Base-by-base conservation (phyloP, 2,113 vertebrate genomes). In the Pteropus alecto region DNA sequence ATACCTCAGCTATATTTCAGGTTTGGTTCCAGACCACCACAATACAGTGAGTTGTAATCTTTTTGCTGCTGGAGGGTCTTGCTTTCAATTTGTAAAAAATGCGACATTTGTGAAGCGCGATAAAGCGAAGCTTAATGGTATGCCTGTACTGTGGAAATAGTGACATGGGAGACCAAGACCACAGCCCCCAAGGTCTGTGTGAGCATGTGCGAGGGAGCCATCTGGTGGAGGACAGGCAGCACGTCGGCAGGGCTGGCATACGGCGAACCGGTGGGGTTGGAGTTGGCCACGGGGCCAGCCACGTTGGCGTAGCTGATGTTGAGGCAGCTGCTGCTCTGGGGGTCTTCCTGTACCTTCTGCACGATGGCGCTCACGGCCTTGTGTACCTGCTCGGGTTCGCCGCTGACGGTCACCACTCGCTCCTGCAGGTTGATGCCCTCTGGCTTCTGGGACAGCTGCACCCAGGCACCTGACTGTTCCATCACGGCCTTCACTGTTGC, bases 291-390 rank as follows among this genome's bases (percentile, higher is more conserved):
- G 0, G 99, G 99, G 85, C 99, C 99, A 0, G 99, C 99, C 98
- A 99, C 99, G 98, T 99, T 99, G 98, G 99, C 99, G 88, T 99
- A 99, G 98, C 99, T 99, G 98, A 99, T 99, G 98, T 99, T 99
- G 97, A 99, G 99, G 98, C 99, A 99, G 98, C 99, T 99, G 97
- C 99, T 99, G 98, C 99, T 99, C 98, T 99, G 99, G 0, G 99
- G 99, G 67, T 99, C 99, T 97, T 99, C 99, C 98, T 99, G 99
- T 97, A 99, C 99, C 98, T 99, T 99, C 98, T 99, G 99, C 67
- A 99, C 99, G 43, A 99, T 99, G 98, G 99, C 99, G 98, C 99
- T 99, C 87, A 99, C 99, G 0, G 99, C 99, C 97, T 99, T 99
- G 96, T 99, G 99, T 98, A 99, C 99, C 98, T 99, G 99, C 98